These are phyloP conservation scores for Aphodius sticticus DNA, from an alignment of 2,888 invertebrate genomes.

Conservation along the genomic window DNA sequence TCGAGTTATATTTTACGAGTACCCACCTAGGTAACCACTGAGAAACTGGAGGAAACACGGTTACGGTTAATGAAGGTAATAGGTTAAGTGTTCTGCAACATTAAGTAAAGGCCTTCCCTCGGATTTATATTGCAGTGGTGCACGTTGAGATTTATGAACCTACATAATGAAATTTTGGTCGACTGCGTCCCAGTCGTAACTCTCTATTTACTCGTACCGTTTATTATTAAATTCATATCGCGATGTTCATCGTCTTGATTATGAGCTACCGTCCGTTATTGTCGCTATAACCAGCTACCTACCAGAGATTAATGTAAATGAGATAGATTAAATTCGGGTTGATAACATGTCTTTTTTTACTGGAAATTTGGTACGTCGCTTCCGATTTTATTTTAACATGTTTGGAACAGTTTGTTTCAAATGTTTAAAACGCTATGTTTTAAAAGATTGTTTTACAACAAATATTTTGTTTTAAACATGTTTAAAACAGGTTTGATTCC, in stretches of 20 bases:
- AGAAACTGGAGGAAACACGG: background rate
- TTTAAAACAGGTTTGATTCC: no score
- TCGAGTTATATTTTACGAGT: background rate
- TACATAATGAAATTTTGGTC: background rate
- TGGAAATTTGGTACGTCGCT: no score
- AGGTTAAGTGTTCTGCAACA: constrained; percentile 4
- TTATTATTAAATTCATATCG: constrained; percentile 4
- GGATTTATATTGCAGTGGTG: background rate
- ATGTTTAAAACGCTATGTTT: no score
- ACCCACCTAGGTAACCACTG: background rate
- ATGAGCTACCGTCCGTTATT: background rate
- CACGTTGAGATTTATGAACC: background rate
- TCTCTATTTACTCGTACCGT: background rate
- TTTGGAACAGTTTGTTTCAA: no score
- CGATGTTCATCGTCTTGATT: background rate
- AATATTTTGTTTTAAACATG: no score
- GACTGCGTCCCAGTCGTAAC: background rate
- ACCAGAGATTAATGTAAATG: no score
- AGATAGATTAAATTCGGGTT: no score
- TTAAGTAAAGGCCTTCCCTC: background rate
- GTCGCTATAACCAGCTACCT: no score
- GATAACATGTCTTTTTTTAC: no score
- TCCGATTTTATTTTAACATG: no score
- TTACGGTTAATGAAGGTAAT: constrained; percentile 4
- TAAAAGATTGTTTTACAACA: no score